Evolutionary conservation across 2,797 vertebrate species (phyloP), one percentile per base, ranked within the genome.

Genomic region (Phrynocephalus vlangalii): DNA sequence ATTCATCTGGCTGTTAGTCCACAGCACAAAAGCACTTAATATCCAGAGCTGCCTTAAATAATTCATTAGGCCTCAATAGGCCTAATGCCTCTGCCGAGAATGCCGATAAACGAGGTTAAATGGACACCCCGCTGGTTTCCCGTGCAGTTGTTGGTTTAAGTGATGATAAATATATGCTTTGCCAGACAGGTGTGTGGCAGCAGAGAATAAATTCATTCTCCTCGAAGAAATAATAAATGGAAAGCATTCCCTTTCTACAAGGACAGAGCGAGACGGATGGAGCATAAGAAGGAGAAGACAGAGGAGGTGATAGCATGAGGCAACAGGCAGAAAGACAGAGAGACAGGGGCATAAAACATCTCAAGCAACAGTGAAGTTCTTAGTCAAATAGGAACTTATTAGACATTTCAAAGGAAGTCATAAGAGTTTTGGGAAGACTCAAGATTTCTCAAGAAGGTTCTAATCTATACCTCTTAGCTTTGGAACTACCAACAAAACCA

Each of bases 11-110:
- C 89, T 91, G 85, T 91, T 93, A 90, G 84, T 89, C 88, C 38
- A 88, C 82, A 92, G 83, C 89, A 89, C 85, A 87, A 89, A 44
- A 90, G 68, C 78, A 79, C 92, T 92, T 94, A 90, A 91, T 94
- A 93, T 89, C 92, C 91, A 72, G 73, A 85, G 80, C 13, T 77
- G 91, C 86, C 91, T 92, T 94, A 92, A 95, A 93, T 93, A 94
- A 93, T 93, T 94, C 83, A 93, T 95, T 93, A 93, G 86, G 0
- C 0, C 78, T 94, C 83, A 22, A 87, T 91, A 79, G 80, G 85
- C 75, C 71, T 90, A 81, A 87, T 85, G 91, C 91, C 87, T 92
- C 91, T 93, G 73, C 30, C 84, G 90, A 93, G 90, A 90, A 28
- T 1, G 0, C 38, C 18, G 1, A 84, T 88, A 93, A 94, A 95